A percentile compares a stretch with the other conserved stretches of the same genome.
These are phyloP conservation scores for Megathymus violae DNA, from an alignment of 1,140 invertebrate species.

Conservation along the genomic window DNA sequence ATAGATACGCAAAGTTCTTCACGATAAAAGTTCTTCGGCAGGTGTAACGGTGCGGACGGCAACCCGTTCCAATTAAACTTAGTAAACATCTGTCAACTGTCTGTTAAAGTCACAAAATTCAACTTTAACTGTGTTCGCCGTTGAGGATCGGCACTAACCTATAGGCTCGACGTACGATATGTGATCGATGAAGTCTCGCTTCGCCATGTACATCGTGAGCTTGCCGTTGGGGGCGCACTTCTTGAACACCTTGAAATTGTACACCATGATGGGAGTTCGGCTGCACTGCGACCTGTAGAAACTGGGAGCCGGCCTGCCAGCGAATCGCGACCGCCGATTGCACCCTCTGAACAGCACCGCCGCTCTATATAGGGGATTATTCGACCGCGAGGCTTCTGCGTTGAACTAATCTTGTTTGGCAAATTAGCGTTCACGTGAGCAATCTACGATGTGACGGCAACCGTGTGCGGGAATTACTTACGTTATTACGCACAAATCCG, in stretches of 20 bases:
- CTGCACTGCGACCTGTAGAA: not conserved
- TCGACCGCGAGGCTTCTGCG: conserved; percentile 58
- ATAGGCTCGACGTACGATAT: conserved; percentile 96
- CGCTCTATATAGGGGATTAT: conserved; percentile 70
- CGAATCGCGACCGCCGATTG: conserved; percentile 32
- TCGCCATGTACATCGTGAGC: conserved; percentile 97
- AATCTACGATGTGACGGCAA: conserved; percentile 4
- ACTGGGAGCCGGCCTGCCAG: too few species aligned
- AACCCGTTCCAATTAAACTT: too few species aligned
- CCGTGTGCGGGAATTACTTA: conserved; percentile 12
- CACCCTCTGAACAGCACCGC: conserved; percentile 7
- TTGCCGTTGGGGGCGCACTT: conserved; percentile 97
- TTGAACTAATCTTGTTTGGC: conserved; percentile 60
- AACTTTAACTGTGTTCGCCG: too few species aligned
- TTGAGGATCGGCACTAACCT: conserved; percentile 85
- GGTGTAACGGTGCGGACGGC: too few species aligned
- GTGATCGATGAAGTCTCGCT: conserved; percentile 98
- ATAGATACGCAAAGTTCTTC: too few species aligned
- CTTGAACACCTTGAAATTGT: conserved; percentile 97
- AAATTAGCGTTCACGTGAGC: conserved; percentile 44
- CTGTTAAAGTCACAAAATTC: too few species aligned
- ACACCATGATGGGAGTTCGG: conserved; percentile 87
- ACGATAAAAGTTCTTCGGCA: too few species aligned
- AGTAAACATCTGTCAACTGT: too few species aligned
- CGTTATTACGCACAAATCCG: not conserved